Conservation (phyloP, 2,113 vertebrate species). For the Pseudorhombus dupliciocellatus region DNA sequence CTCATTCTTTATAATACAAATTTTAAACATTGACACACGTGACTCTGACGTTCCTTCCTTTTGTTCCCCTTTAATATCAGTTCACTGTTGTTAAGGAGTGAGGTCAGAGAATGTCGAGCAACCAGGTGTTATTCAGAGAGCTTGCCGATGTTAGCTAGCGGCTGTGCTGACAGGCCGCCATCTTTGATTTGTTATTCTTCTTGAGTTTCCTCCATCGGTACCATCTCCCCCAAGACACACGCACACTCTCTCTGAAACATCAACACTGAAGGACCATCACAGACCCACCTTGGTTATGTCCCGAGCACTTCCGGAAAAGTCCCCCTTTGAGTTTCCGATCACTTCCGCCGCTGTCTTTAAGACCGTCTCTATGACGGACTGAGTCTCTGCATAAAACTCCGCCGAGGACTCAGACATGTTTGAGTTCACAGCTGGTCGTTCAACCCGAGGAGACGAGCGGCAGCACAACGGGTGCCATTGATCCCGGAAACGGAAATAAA, state of each 20-base stretch:
- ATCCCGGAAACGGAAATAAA: conserved; percentile 22
- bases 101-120: too few species aligned
- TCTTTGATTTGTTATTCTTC: conserved; percentile 1
- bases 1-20: too few species aligned
- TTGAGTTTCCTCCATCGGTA: not conserved
- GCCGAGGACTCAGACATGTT: conserved; percentile 43
- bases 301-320: not conserved
- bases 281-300: conserved; percentile 22
- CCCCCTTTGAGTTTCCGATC: not conserved
- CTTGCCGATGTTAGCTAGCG: not conserved
- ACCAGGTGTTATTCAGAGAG: too few species aligned
- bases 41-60: too few species aligned
- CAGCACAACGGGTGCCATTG: not conserved
- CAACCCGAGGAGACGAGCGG: not conserved
- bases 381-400: conserved; percentile 53
- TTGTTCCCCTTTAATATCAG: too few species aligned
- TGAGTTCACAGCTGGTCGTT: not conserved
- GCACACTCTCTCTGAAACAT: not conserved
- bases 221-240: not conserved
- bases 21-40: too few species aligned
- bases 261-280: not conserved
- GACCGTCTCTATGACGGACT: conserved; percentile 56
- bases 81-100: too few species aligned
- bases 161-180: not conserved
- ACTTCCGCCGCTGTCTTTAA: conserved; percentile 24